Conservation (phyloP, 64 coral and sea anemone genomes). For the Montipora cactus region DNA sequence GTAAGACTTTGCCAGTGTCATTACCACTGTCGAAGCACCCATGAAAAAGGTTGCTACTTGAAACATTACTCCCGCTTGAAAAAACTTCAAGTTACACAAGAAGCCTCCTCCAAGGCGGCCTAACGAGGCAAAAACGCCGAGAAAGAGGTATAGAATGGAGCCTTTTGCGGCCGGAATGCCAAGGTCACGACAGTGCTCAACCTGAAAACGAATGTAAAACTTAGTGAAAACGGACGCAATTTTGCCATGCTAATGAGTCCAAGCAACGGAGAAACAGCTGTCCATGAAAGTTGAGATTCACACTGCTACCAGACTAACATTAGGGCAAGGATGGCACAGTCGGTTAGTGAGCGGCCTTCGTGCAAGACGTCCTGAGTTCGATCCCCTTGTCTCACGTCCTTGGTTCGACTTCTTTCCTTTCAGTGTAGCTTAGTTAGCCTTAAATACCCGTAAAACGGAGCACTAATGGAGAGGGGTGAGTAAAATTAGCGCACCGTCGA, state of each 20-base stretch:
- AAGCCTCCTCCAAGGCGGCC: conserved; percentile 29
- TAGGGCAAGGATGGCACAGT: too few relatives aligned
- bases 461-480: too few relatives aligned
- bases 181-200: conserved; percentile 37
- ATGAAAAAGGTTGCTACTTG: conserved; percentile 5
- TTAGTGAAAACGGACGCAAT: background rate
- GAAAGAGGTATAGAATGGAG: conserved; percentile 49
- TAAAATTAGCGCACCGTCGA: too few relatives aligned
- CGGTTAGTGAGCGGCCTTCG: too few relatives aligned
- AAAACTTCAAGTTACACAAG: background rate
- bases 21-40: conserved; percentile 16
- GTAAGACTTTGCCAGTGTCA: conserved; percentile 22
- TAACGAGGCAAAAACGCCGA: conserved; percentile 38
- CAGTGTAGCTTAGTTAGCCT: too few relatives aligned
- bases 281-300: too few relatives aligned
- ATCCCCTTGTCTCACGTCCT: too few relatives aligned
- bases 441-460: too few relatives aligned
- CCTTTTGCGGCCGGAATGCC: conserved; percentile 33
- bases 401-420: too few relatives aligned
- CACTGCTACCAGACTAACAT: too few relatives aligned
- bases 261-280: too few relatives aligned
- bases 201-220: conserved; percentile 1
- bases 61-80: background rate
- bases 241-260: background rate
- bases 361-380: too few relatives aligned